Conservation (phyloP, 2,888 invertebrate genomes). For the Amiota communis region DNA sequence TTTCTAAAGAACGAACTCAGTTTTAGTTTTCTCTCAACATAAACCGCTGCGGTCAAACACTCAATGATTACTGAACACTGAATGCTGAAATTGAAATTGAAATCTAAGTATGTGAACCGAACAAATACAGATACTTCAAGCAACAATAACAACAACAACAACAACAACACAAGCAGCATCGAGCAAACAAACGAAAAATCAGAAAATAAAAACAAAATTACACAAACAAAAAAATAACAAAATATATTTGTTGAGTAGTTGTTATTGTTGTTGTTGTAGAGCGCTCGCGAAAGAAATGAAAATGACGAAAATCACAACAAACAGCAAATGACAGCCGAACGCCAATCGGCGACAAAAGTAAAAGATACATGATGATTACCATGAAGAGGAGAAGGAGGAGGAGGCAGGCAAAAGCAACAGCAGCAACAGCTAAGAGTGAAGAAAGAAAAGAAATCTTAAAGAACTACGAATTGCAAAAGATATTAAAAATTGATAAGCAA, state of each 20-base stretch:
- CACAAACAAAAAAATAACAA: constrained; percentile 6
- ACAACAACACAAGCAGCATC: constrained; percentile 45
- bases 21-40: neutral
- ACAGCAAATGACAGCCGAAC: constrained; percentile 9
- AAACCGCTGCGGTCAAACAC: constrained; percentile 68
- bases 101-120: too few species aligned
- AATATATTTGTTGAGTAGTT: constrained; percentile 32
- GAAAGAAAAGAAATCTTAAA: too few species aligned
- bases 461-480: too few species aligned
- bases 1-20: too few species aligned
- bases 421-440: too few species aligned
- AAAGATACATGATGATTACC: neutral
- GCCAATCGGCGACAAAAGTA: neutral
- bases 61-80: constrained; percentile 67
- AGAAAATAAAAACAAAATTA: constrained; percentile 52
- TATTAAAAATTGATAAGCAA: too few species aligned
- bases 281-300: constrained; percentile 30
- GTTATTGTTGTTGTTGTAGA: constrained; percentile 31
- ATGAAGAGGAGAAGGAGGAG: neutral
- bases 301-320: constrained; percentile 32
- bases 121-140: too few species aligned
- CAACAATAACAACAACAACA: too few species aligned
- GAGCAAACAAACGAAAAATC: constrained; percentile 37
- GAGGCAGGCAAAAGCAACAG: neutral
- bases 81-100: too few species aligned